Percentiles rank a stretch among this genome's conserved stretches.
Conservation (phyloP, 2,888 invertebrate genomes). For the Agriotes lineatus region DNA sequence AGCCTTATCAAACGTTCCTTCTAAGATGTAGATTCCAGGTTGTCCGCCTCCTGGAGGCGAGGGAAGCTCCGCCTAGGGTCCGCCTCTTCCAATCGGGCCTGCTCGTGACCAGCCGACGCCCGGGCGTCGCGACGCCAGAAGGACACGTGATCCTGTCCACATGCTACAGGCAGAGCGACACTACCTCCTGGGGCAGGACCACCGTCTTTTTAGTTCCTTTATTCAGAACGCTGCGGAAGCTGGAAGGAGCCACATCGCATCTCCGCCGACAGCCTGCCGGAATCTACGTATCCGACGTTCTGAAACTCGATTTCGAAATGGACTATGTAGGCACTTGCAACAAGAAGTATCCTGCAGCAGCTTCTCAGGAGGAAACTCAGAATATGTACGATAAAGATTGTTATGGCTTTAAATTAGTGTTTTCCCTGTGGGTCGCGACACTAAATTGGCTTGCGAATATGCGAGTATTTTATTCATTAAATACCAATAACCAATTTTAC, state of each 20-base stretch:
- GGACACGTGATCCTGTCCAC: slow-evolving; percentile 61
- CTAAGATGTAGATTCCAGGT: slow-evolving; percentile 53
- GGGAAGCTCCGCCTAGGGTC: slow-evolving; percentile 56
- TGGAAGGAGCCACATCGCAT: slow-evolving; percentile 27
- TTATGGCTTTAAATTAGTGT: too few relatives aligned
- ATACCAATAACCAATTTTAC: too few relatives aligned
- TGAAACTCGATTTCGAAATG: too few relatives aligned
- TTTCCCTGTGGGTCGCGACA: too few relatives aligned
- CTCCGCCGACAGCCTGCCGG: neutral
- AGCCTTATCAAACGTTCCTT: slow-evolving; percentile 51
- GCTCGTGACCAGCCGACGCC: slow-evolving; percentile 55
- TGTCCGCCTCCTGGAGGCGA: slow-evolving; percentile 59
- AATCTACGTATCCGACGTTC: neutral
- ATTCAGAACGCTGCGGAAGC: slow-evolving; percentile 36
- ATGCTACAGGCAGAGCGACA: slow-evolving; percentile 54
- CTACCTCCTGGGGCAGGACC: slow-evolving; percentile 57
- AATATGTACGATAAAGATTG: too few relatives aligned
- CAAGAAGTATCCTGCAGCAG: too few relatives aligned
- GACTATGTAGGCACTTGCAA: too few relatives aligned
- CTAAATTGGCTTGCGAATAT: too few relatives aligned
- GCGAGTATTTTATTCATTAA: too few relatives aligned
- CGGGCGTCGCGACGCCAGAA: slow-evolving; percentile 60
- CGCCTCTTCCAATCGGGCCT: slow-evolving; percentile 57
- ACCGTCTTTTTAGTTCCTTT: slow-evolving; percentile 38
- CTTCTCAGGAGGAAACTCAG: too few relatives aligned